Conservation (phyloP, 2,888 invertebrate genomes). For the Mallateleia sp. region DNA sequence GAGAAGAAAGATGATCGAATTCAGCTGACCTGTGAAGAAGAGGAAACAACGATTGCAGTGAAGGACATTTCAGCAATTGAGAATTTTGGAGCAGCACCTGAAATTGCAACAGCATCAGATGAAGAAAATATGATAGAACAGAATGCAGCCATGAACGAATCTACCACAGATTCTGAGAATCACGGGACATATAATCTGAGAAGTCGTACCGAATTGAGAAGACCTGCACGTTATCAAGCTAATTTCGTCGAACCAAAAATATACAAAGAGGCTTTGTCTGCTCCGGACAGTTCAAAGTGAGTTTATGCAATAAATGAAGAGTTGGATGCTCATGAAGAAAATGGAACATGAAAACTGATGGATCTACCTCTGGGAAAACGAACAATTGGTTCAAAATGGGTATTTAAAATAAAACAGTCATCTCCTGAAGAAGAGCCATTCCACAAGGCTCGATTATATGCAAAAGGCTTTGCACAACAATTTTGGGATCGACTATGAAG, state of each 20-base stretch:
- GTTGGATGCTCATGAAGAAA: constrained; percentile 5
- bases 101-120: too few species aligned
- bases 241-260: constrained; percentile 18
- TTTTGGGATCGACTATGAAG: constrained; percentile 48
- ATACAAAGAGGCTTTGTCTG: constrained; percentile 10
- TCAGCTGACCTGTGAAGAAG: background rate
- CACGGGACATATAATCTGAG: background rate
- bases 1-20: background rate
- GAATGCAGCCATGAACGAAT: too few species aligned
- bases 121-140: too few species aligned
- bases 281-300: constrained; percentile 1
- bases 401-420: background rate
- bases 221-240: constrained; percentile 5
- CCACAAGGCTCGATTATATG: constrained; percentile 59
- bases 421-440: background rate
- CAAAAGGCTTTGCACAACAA: constrained; percentile 47
- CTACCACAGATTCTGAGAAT: background rate
- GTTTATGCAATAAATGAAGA: background rate
- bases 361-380: background rate
- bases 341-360: constrained; percentile 11
- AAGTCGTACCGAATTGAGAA: background rate
- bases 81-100: too few species aligned
- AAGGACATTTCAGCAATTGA: background rate
- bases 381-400: constrained; percentile 11
- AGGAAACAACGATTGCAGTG: background rate